Percentiles rank a stretch among this genome's conserved stretches.
Conservation (phyloP, 35 echinoderm and acorn worm species). For the Heliocidaris erythrogramma region DNA sequence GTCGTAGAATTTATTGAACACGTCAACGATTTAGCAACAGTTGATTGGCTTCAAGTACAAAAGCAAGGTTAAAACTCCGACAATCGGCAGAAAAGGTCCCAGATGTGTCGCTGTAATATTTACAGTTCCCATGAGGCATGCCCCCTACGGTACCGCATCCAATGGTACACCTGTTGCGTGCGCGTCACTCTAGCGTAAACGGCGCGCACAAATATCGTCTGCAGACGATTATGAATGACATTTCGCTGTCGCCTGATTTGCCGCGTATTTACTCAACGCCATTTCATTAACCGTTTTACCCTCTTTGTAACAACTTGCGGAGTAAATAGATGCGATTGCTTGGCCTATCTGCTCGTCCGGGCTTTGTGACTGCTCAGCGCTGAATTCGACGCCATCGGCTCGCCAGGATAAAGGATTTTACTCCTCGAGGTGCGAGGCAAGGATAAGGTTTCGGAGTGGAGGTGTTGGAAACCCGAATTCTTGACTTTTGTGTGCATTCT, state of each 20-base stretch:
- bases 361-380: neutral
- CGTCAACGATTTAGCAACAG: neutral
- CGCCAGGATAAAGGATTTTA: neutral
- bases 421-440: neutral
- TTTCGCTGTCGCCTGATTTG: neutral
- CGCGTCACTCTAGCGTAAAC: neutral
- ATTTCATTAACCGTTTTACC: neutral
- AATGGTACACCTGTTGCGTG: slow-evolving; percentile 1
- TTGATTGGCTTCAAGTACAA: neutral
- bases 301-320: neutral
- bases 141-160: neutral
- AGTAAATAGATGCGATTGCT: neutral
- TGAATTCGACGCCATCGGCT: neutral
- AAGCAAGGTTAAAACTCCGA: neutral
- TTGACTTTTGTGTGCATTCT: neutral
- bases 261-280: neutral
- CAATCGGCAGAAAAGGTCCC: neutral
- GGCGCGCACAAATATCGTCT: neutral
- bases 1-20: neutral
- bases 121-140: neutral
- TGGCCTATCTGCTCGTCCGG: neutral
- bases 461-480: neutral
- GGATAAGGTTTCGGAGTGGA: neutral
- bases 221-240: neutral
- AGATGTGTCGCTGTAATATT: neutral